Base-by-base conservation (phyloP, 2,888 invertebrate species). In the Maniola hyperantus region DNA sequence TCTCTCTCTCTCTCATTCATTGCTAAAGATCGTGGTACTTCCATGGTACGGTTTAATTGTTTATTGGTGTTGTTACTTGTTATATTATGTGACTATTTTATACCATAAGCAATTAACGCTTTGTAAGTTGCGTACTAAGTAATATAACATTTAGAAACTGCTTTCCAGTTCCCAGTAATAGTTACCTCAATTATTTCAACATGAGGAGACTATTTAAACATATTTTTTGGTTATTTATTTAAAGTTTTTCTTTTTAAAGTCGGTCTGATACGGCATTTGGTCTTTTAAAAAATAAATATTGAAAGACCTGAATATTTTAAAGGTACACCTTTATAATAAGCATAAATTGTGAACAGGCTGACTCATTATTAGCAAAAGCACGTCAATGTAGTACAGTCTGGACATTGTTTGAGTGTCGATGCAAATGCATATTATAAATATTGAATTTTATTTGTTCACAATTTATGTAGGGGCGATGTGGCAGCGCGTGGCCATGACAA, bases 361-460 rank as follows among this genome's bases (percentile, higher is more conserved):
- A 50, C 50, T 61, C 51, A 61, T 61, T 61, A 61, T 18, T 39
- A 61, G 50, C 61, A 39, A 59, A 61, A 61, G 50, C 61, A 61
- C 39, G 61, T 50, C 61, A 61, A 48, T 36, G 18, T 59, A 48
- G 59, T 60, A 60, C 59, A 44, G 46, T 33, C 48, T 48, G 46
- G 59, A 59, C 59, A 59, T 59, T 59, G 59, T 59, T 59, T 34
- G 46, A 33, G 46, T 48, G 34, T 59, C 59, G 48, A 59, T 59
- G 59, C 59, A 59, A 59, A 59, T 59, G 34, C 46, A 59, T 33
- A 44, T 33, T 48, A 48, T 58, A 44, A 58, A 46, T 58, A 46
- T 33, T 58, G 59, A 59, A 46, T 59, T 59, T 59, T 59, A 59
- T 59, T 59, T 48, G 11, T 48, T 59, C 44, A 59, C 44, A 59